Percentiles rank a stretch among this genome's conserved stretches.
These are phyloP conservation scores for Zaprionus africanus DNA, from an alignment of 1,140 invertebrate genomes.

Conservation along the genomic window DNA sequence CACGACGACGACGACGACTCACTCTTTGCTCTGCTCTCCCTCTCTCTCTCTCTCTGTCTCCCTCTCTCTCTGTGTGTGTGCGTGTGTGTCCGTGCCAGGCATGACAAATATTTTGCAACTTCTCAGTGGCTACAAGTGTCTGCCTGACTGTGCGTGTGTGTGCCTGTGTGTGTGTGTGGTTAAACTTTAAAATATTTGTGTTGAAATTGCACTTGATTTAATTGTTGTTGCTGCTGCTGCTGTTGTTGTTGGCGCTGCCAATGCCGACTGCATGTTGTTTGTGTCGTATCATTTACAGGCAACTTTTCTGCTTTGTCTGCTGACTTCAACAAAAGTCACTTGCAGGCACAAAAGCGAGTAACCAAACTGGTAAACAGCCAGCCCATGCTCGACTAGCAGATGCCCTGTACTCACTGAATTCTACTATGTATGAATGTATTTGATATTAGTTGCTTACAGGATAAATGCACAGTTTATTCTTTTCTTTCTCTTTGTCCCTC, in stretches of 20 bases:
- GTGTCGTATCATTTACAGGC: constrained; percentile 67
- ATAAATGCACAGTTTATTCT: background rate
- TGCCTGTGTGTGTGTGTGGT: constrained; percentile 46
- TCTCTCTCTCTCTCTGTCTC: background rate
- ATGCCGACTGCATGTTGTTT: constrained; percentile 22
- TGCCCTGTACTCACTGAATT: constrained; percentile 13
- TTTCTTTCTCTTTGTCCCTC: background rate
- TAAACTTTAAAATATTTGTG: constrained; percentile 79
- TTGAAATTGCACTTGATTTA: constrained; percentile 81
- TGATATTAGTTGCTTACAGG: background rate
- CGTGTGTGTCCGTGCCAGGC: constrained; percentile 72
- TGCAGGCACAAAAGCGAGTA: constrained; percentile 44
- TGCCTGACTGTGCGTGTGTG: background rate
- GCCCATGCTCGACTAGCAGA: background rate
- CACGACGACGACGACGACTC: constrained; percentile 38
- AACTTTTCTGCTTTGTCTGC: constrained; percentile 57
- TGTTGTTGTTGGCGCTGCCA: constrained; percentile 36
- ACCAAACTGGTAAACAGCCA: constrained; percentile 16
- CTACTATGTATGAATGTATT: background rate
- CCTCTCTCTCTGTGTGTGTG: constrained; percentile 20
- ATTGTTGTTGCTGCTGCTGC: constrained; percentile 70
- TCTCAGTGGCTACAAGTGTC: constrained; percentile 43
- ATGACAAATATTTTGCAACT: constrained; percentile 79
- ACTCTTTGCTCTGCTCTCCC: constrained; percentile 51
- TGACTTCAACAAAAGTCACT: constrained; percentile 76